Conservation (phyloP, 1,140 invertebrate species). For the Andricus grossulariae region DNA sequence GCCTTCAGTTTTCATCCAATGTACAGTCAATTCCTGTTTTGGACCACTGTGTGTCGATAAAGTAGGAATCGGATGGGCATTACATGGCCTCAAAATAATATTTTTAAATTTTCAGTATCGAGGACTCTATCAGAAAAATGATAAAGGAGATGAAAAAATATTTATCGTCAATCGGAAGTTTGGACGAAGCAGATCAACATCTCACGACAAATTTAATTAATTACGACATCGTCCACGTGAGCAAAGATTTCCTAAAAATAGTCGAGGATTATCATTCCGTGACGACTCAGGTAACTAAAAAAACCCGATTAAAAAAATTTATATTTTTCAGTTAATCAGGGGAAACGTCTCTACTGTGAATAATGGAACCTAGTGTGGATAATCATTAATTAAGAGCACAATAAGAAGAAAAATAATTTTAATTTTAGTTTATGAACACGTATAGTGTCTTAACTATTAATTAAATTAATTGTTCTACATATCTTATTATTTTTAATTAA, state of each 20-base stretch:
- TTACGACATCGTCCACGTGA: conserved; percentile 64
- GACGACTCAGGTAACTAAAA: conserved; percentile 64
- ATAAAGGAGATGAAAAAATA: conserved; percentile 73
- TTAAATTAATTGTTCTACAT: too few species aligned
- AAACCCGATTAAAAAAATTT: neutral
- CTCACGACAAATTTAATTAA: conserved; percentile 68
- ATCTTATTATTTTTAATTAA: too few species aligned
- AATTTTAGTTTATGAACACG: too few species aligned
- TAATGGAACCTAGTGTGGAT: too few species aligned
- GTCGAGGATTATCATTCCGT: conserved; percentile 72
- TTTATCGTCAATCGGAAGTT: conserved; percentile 57
- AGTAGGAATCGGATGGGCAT: neutral
- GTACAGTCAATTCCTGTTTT: too few species aligned
- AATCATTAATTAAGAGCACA: too few species aligned
- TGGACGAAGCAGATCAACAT: conserved; percentile 67
- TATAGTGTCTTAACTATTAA: too few species aligned
- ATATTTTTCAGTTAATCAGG: conserved; percentile 9
- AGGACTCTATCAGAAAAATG: conserved; percentile 67
- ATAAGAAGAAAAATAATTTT: too few species aligned
- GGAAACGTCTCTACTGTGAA: neutral
- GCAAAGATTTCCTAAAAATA: conserved; percentile 67
- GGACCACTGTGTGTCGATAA: conserved; percentile 18
- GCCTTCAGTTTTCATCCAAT: too few species aligned
- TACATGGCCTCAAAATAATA: conserved; percentile 29
- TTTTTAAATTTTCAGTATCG: conserved; percentile 59